Conservation (phyloP, 2,888 invertebrate species). For the Calameuta filiformis region DNA sequence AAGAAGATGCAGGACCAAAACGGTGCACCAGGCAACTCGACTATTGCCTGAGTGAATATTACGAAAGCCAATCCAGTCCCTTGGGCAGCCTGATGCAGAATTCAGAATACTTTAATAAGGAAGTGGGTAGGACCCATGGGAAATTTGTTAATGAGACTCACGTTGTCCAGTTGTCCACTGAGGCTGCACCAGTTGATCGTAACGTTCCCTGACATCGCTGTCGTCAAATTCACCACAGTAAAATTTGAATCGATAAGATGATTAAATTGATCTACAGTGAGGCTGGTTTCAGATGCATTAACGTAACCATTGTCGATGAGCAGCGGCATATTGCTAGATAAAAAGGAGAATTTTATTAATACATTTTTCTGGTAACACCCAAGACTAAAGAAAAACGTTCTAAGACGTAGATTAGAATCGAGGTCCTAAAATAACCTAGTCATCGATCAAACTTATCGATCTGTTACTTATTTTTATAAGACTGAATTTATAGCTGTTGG, state of each 20-base stretch:
- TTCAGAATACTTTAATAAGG: not conserved
- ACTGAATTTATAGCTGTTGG: not conserved
- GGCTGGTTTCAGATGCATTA: slow-evolving; percentile 59
- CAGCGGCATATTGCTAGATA: slow-evolving; percentile 30
- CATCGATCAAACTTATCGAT: not conserved
- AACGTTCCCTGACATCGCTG: slow-evolving; percentile 58
- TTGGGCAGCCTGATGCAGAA: slow-evolving; percentile 83
- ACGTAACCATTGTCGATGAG: slow-evolving; percentile 65
- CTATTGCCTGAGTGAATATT: slow-evolving; percentile 97
- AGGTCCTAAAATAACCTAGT: not conserved
- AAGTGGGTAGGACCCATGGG: not conserved
- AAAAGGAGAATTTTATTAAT: not conserved
- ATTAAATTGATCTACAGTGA: slow-evolving; percentile 71
- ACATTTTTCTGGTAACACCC: not conserved
- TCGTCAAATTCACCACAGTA: not conserved
- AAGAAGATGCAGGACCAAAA: slow-evolving; percentile 98
- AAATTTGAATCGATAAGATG: slow-evolving; percentile 12
- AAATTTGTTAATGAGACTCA: slow-evolving; percentile 57
- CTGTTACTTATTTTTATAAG: not conserved
- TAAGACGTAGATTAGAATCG: not conserved
- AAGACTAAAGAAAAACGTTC: not conserved
- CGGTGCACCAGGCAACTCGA: slow-evolving; percentile 91
- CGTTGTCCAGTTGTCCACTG: slow-evolving; percentile 80
- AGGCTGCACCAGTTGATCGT: slow-evolving; percentile 77
- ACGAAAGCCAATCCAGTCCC: slow-evolving; percentile 96